Evolutionary conservation across 1,140 invertebrate genomes (phyloP).

Genomic region (Harlomillsia oculata): DNA sequence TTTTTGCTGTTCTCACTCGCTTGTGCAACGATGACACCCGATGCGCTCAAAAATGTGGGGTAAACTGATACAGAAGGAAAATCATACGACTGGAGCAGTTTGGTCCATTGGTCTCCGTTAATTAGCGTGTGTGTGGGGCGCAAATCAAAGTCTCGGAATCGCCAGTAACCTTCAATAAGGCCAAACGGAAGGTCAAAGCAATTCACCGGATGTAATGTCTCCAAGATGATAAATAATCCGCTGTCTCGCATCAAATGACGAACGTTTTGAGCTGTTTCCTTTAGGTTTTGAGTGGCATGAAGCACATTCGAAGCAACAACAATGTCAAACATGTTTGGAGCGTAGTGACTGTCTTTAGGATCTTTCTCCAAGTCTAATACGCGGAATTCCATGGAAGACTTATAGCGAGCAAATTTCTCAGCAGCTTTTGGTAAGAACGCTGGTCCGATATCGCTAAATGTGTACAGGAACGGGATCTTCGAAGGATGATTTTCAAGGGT

Average conservation of each 20-base stretch:
- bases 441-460: background rate
- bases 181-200: background rate
- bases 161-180: background rate
- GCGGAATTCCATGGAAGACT: background rate
- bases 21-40: too few relatives aligned
- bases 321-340: background rate
- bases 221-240: background rate
- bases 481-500: background rate
- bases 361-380: conserved; percentile 3
- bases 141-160: background rate
- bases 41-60: too few relatives aligned
- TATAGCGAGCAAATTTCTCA: background rate
- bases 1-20: too few relatives aligned
- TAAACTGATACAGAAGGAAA: too few relatives aligned
- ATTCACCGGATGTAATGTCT: background rate
- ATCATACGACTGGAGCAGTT: too few relatives aligned
- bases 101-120: too few relatives aligned
- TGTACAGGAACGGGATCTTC: background rate
- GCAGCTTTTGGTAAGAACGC: background rate
- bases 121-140: background rate
- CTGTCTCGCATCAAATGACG: background rate
- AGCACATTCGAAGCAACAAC: conserved; percentile 1
- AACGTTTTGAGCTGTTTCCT: background rate
- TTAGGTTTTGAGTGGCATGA: background rate
- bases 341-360: background rate